Percentiles rank a stretch among this genome's conserved stretches.
Conservation (phyloP, 2,113 vertebrate genomes). For the Acrocephalus kingi region DNA sequence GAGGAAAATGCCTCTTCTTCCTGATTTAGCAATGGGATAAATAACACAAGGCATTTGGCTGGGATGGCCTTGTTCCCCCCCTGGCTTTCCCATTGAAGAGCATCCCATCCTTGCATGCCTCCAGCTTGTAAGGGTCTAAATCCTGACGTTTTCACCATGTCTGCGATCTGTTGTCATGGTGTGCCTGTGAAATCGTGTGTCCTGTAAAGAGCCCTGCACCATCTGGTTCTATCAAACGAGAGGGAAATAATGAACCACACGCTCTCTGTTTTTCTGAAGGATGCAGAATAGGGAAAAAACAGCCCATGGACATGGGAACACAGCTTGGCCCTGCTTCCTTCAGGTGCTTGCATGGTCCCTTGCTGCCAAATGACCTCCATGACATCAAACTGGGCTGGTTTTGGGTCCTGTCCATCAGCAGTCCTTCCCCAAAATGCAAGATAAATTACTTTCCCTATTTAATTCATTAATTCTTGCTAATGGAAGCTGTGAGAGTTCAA, state of each 20-base stretch:
- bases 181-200: not conserved
- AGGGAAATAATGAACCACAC: not conserved
- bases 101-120: not conserved
- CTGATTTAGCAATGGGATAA: not conserved
- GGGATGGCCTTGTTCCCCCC: not conserved
- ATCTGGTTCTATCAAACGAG: not conserved
- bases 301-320: not conserved
- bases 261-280: not conserved
- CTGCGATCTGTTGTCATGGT: not conserved
- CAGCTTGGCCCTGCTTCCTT: not conserved
- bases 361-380: not conserved
- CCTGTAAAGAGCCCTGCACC: not conserved
- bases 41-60: not conserved
- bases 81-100: not conserved
- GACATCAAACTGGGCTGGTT: not conserved
- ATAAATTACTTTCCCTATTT: not conserved
- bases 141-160: not conserved
- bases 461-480: not conserved
- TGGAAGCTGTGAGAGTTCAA: not conserved
- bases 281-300: rapidly evolving
- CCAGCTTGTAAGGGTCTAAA: not conserved
- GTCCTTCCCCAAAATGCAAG: not conserved
- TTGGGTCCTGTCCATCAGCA: not conserved
- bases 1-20: not conserved
- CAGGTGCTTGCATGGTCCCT: not conserved